Conservation (phyloP, 2,113 vertebrate genomes). For the Pedetes capensis region DNA sequence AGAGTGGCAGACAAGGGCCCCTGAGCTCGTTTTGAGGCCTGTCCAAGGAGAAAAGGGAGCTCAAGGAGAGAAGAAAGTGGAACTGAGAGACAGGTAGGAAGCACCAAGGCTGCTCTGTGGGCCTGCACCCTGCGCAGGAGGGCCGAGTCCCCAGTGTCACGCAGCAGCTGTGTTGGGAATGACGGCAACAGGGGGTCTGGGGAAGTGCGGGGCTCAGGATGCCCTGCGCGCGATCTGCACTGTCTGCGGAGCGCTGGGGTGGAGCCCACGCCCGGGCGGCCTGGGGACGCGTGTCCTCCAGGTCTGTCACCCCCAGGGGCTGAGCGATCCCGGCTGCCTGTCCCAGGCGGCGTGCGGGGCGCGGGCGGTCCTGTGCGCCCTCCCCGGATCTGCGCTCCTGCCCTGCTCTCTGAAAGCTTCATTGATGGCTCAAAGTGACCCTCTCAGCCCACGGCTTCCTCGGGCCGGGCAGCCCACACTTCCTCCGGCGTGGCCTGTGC, state of each 20-base stretch:
- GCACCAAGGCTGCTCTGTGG: too few relatives aligned
- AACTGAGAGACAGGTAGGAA: fast-evolving
- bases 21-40: too few relatives aligned
- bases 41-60: neutral
- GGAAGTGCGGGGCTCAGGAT: neutral
- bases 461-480: constrained; percentile 71
- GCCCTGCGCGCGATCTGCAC: neutral
- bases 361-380: neutral
- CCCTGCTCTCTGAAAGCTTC: constrained; percentile 66
- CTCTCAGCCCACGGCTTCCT: constrained; percentile 60
- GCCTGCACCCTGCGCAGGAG: too few relatives aligned
- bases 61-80: fast-evolving
- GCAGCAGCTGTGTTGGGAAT: neutral
- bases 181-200: too few relatives aligned
- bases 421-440: constrained; percentile 72
- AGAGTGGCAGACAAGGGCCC: fast-evolving
- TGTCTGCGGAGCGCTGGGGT: neutral
- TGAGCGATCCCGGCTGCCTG: neutral
- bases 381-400: constrained; percentile 63
- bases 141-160: neutral
- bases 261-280: neutral
- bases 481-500: constrained; percentile 75
- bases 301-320: neutral
- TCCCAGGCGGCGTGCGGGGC: neutral
- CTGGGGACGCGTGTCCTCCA: neutral